Percentiles rank a stretch among this genome's conserved stretches.
These are phyloP conservation scores for Myanophis thanlyinensis DNA, from an alignment of 2,113 vertebrate species.

Conservation along the genomic window DNA sequence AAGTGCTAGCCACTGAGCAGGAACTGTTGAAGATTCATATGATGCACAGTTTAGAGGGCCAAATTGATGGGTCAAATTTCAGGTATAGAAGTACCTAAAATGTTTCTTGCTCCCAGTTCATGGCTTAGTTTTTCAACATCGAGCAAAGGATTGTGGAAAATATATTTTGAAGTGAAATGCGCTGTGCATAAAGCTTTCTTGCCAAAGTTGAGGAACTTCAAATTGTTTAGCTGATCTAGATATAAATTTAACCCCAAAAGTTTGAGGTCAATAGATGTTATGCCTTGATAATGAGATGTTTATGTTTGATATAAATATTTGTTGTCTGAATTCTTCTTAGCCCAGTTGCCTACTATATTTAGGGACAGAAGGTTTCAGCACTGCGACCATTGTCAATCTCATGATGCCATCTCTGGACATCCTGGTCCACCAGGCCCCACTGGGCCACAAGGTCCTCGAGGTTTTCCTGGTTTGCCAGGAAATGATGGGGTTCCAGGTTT, in stretches of 20 bases:
- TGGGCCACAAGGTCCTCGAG: slow-evolving; percentile 83
- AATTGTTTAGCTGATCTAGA: background rate
- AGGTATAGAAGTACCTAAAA: background rate
- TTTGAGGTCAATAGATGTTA: background rate
- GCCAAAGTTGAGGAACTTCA: background rate
- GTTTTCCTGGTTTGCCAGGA: slow-evolving; percentile 84
- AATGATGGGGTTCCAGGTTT: slow-evolving; percentile 80
- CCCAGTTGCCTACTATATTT: slow-evolving; percentile 83
- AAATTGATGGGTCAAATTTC: background rate
- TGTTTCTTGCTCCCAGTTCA: background rate
- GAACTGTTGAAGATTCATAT: background rate
- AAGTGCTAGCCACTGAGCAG: background rate
- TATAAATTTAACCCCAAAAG: background rate
- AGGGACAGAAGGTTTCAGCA: slow-evolving; percentile 79
- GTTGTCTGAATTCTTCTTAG: slow-evolving; percentile 68
- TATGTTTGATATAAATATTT: background rate
- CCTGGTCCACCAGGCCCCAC: slow-evolving; percentile 81
- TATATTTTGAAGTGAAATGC: background rate
- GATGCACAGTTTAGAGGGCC: background rate
- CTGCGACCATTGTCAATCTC: slow-evolving; percentile 83
- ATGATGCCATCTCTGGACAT: slow-evolving; percentile 76
- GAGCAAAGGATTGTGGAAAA: background rate
- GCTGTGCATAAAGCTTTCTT: background rate
- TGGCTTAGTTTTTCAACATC: background rate
- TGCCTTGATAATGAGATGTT: background rate